Evolutionary conservation across 2,113 vertebrate species (phyloP).

Genomic region (Perca fluviatilis): DNA sequence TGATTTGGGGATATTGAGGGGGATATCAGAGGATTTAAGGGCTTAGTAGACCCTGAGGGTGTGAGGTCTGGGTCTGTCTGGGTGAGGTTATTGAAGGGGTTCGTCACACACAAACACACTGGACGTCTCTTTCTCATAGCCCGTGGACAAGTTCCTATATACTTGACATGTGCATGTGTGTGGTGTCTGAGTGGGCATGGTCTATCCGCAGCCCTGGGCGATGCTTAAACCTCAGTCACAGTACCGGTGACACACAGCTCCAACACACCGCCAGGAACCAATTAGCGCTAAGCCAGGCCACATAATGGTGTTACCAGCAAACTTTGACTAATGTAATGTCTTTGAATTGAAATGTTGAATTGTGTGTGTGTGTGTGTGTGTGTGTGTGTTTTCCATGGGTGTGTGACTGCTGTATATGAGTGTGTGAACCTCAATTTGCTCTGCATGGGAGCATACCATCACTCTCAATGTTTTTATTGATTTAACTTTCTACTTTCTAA

Average conservation of each 20-base stretch:
- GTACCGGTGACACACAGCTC: constrained; percentile 68
- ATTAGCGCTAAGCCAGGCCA: constrained; percentile 70
- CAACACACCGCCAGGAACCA: constrained; percentile 63
- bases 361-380: constrained; percentile 24
- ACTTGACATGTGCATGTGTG: constrained; percentile 48
- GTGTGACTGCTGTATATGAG: constrained; percentile 15
- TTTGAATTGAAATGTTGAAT: background rate
- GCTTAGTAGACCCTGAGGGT: constrained; percentile 70
- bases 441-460: constrained; percentile 5
- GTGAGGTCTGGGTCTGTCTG: constrained; percentile 69
- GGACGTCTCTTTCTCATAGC: constrained; percentile 42
- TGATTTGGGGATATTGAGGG: constrained; percentile 72
- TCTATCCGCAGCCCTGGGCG: constrained; percentile 64
- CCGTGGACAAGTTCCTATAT: constrained; percentile 48
- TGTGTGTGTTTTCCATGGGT: background rate
- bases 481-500: background rate
- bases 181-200: constrained; percentile 55
- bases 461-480: constrained; percentile 12
- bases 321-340: constrained; percentile 31
- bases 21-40: constrained; percentile 71
- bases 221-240: constrained; percentile 76
- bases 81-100: constrained; percentile 65
- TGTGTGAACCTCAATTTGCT: constrained; percentile 1
- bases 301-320: constrained; percentile 65
- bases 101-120: constrained; percentile 36